Evolutionary conservation across 2,888 invertebrate genomes (phyloP), one percentile per base, ranked within the genome.

Genomic region (Lissonota sp.): DNA sequence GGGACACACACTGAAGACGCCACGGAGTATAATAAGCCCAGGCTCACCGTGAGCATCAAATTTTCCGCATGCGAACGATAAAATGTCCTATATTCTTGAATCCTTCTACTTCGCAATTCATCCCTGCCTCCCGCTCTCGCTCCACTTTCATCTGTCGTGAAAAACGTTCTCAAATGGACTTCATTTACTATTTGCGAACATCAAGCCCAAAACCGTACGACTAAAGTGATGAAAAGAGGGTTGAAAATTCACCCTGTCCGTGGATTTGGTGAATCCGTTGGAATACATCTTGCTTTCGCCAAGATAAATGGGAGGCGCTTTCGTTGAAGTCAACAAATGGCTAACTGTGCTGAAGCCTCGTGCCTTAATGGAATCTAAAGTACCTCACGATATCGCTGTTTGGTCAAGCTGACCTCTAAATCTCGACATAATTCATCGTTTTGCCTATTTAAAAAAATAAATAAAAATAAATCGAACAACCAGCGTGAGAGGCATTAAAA

Each of bases 161-260:
- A 63, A 79, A 81, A 71, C 75, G 81, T 67, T 83, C 71, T 72
- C 73, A 26, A 79, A 79, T 79, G 72, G 83, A 82, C 75, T 82
- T 26, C 76, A 79, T 82, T 82, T 83, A 70, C 80, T 76, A 75
- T 72, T 44, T 70, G 62, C 58, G 82, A 79, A 79, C 76, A 79
- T 77, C 60, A 75, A 80, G 74, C 51, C 71, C 26, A 26, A 71
- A 51, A 58, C 77, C 60, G 72, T 67, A 44, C 14, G 14, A 49
- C 26, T 66, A 46, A 39, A 8, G 16, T 4, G 10, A 42, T 44
- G 7, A 69, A 76, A 78, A 51, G 60, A 39, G 51, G 44, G 7
- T 66, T 55, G 66, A 58, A 42, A 51, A 49, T 63, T n/a, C n/a
- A 49, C 42, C n/a, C n/a, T 12, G 53, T 37, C 37, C 10, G 49